Evolutionary conservation across 2,888 invertebrate species (phyloP).

Genomic region (Drosophila meridionalis): DNA sequence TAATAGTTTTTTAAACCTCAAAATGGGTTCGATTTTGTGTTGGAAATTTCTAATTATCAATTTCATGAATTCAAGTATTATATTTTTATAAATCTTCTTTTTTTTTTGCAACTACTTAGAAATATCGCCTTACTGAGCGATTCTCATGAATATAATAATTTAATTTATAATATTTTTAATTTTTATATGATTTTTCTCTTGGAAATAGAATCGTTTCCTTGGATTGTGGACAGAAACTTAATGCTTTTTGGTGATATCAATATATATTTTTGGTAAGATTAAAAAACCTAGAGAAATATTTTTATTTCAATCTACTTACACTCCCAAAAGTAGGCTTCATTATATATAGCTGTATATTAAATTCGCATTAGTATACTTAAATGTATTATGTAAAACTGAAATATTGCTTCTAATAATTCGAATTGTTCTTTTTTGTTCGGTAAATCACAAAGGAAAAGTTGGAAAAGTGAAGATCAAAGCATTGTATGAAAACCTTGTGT

Average conservation of each 20-base stretch:
- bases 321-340: conserved; percentile 1
- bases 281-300: not conserved
- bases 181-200: no score
- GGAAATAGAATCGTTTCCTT: not conserved
- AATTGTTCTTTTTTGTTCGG: not conserved
- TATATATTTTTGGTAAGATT: not conserved
- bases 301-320: not conserved
- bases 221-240: not conserved
- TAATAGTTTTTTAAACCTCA: no score
- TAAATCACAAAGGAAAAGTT: not conserved
- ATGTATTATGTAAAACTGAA: not conserved
- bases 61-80: no score
- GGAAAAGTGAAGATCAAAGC: not conserved
- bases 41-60: no score
- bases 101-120: no score
- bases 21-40: no score
- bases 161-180: no score
- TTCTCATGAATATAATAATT: not conserved
- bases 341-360: fast-evolving
- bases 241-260: not conserved
- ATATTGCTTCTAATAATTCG: not conserved
- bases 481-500: not conserved
- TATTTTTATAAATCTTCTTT: no score
- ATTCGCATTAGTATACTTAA: not conserved
- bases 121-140: not conserved